Base-by-base conservation (phyloP, 2,797 vertebrate genomes). In the Lepus oiostolus region DNA sequence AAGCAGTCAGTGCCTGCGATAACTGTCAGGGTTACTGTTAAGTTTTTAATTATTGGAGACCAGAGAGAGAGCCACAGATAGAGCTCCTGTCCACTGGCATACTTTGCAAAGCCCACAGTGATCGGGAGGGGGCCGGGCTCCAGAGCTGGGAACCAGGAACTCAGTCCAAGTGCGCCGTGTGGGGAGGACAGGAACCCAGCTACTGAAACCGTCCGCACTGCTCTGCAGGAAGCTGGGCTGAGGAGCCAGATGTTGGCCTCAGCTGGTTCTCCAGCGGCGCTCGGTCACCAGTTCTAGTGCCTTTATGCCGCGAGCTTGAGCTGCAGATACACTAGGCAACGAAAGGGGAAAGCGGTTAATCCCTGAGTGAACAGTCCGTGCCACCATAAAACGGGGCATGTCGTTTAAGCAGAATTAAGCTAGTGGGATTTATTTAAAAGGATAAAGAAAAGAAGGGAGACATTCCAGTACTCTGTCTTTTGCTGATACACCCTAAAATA, bases 371-470 rank as follows among this genome's bases (percentile, higher is more conserved):
- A 85, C 62, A 74, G 58, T 85, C 7, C 12, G 6, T 92, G 32
- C 60, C 80, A 89, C 7, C 63, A 85, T 89, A 89, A 85, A 26
- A 28, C 60, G 17, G 91, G n/a, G 1, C 65, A 58, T 63, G 60
- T 63, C 30, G 93, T 70, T 82, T 62, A 65, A 72, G 8, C 50
- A 85, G 50, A 84, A 87, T 67, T 88, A 50, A 81, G 62, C 35
- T 84, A 79, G n/a, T 70, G 24, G 72, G 8, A 91, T 75, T 94
- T 90, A 70, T 86, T 83, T 62, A 84, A 26, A 81, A 80, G 30
- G 75, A 70, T n/a, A 81, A 68, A 58, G 42, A 85, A 83, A 5
- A 38, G 35, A 63, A 71, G 30, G 13, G 67, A 74, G 10, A 67
- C 91, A 70, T 75, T n/a, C 58, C 7, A 35, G 22, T 7, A 60